Percentiles rank a stretch among this genome's conserved stretches.
phyloP scores from a whole-genome alignment of 2,888 invertebrate genomes.

The Cyclophora albipunctata region DNA sequence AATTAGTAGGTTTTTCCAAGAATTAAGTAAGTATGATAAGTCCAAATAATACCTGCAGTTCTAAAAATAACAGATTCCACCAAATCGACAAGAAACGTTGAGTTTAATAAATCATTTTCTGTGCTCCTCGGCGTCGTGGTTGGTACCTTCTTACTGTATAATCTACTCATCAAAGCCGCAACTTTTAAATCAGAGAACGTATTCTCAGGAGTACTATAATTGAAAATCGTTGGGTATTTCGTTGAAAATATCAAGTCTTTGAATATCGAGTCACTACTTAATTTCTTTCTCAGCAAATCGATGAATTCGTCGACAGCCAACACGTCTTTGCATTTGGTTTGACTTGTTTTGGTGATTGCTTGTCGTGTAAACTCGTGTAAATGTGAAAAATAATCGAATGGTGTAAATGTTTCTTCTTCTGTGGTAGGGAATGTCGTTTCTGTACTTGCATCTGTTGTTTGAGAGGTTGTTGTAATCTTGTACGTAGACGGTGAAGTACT shows the following conservation, averaged over 20 bases:
- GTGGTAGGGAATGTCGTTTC: not conserved
- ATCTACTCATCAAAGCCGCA: conserved; percentile 46
- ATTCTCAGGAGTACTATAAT: conserved; percentile 26
- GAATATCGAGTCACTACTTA: conserved; percentile 50
- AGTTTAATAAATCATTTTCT: conserved; percentile 47
- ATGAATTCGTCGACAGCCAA: conserved; percentile 53
- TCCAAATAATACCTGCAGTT: conserved; percentile 37
- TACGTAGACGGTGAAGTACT: too few species aligned
- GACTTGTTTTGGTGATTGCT: conserved; percentile 22
- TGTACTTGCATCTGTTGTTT: too few species aligned
- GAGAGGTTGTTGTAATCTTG: too few species aligned
- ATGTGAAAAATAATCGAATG: conserved; percentile 50
- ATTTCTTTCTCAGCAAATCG: conserved; percentile 49
- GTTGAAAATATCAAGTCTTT: conserved; percentile 43
- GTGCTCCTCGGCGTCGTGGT: conserved; percentile 37
- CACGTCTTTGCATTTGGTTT: conserved; percentile 40
- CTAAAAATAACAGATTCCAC: conserved; percentile 66
- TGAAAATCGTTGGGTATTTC: conserved; percentile 19
- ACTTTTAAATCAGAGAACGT: conserved; percentile 46
- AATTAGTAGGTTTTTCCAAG: not conserved
- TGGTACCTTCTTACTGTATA: conserved; percentile 49
- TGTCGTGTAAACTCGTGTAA: conserved; percentile 35
- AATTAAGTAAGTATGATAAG: not conserved
- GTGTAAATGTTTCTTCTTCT: conserved; percentile 27
- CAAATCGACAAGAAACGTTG: conserved; percentile 59